These are phyloP conservation scores for Opisthocomus hoazin DNA, from an alignment of 2,113 vertebrate species.

Conservation along the genomic window DNA sequence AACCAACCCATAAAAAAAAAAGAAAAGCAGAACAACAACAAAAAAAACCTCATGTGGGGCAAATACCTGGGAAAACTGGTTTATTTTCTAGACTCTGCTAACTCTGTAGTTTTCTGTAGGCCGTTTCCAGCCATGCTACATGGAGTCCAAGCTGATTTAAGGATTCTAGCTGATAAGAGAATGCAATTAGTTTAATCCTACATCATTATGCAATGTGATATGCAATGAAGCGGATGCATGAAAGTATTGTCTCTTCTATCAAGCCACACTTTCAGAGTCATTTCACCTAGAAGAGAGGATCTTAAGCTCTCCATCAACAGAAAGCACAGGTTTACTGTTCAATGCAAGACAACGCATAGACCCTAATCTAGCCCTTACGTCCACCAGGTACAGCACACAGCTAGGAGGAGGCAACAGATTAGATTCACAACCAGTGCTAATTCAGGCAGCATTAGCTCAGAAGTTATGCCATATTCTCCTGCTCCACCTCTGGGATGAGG, in stretches of 20 bases:
- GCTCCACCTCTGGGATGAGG: neutral
- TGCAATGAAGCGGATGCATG: neutral
- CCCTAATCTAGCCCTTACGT: neutral
- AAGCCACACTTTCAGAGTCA: neutral
- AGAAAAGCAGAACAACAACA: no score
- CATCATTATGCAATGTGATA: neutral
- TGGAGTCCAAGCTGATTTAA: neutral
- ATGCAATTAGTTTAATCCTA: neutral
- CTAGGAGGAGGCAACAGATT: neutral
- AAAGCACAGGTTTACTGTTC: neutral
- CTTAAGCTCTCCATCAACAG: neutral
- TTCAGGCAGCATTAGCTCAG: neutral
- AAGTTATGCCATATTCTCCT: neutral
- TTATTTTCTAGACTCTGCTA: neutral
- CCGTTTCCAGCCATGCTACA: neutral
- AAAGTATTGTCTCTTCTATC: neutral
- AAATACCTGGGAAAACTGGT: neutral
- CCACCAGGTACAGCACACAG: neutral
- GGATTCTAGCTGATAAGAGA: neutral
- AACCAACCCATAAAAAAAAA: no score
- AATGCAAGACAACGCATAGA: neutral
- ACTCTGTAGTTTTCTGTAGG: neutral
- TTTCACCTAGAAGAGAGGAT: neutral
- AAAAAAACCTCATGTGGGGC: neutral
- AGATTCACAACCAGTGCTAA: fast-evolving